Base-by-base conservation (phyloP, 2,797 vertebrate genomes). In the Avahi laniger region DNA sequence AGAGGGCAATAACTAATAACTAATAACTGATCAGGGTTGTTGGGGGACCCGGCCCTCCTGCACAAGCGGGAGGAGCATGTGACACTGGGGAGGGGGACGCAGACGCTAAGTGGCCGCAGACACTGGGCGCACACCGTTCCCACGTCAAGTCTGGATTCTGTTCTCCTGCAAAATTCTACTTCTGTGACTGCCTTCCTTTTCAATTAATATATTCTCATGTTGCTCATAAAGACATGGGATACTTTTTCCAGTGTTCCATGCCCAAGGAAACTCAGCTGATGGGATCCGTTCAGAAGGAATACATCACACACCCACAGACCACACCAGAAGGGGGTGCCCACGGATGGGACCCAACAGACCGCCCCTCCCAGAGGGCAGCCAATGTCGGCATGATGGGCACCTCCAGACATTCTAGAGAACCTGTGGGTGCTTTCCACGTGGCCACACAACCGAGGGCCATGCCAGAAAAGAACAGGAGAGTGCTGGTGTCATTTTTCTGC, bases 321-420 rank as follows among this genome's bases (percentile, higher is more conserved):
- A 95, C 69, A 94, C 50, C 84, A 93, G 84, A 95, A 97, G 86
- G 57, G 38, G 90, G 82, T 94, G 9, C 87, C 86, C 4, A 0
- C 91, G 69, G 83, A 75, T 89, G 43, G 54, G 17, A 95, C 93
- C 95, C 85, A 96, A 96, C 91, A 50, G 83, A 48, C 50, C 26
- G 22, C 24, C 48, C 5, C 5, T 85, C 95, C 96, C 59, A 95
- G 93, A 88, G 79, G 82, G 86, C 43, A 92, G 41, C 46, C 80
- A 81, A 70, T 59, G 96, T 81, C 89, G 94, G 87, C 52, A 15
- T 7, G 15, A 38, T 20, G 17, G 48, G 11, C 54, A 30, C 81
- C 5, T 96, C 86, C 12, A 57, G 94, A 88, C 70, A 82, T 38
- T 30, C 67, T 63, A 84, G 70, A 91, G 72, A 78, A 96, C 93